Percentiles rank a stretch among this genome's conserved stretches.
These are phyloP conservation scores for Nansenia antarctica DNA, from an alignment of 2,113 vertebrate genomes.

Conservation along the genomic window DNA sequence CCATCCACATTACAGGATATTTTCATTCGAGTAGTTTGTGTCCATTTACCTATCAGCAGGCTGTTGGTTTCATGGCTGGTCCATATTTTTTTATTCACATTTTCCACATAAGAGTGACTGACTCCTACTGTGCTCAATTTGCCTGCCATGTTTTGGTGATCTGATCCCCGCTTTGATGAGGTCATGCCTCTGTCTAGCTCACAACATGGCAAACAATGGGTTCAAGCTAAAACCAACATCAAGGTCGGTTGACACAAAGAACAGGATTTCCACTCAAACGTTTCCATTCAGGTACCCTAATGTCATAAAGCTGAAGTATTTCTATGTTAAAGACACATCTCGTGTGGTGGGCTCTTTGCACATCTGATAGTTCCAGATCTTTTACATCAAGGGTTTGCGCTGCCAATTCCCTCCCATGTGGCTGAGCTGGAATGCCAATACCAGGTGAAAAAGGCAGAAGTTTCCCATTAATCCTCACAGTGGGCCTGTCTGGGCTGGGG, in stretches of 20 bases:
- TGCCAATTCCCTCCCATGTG: conserved; percentile 18
- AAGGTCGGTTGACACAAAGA: conserved; percentile 32
- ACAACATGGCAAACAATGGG: conserved; percentile 26
- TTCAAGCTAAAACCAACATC: conserved; percentile 30
- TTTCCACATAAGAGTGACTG: neutral
- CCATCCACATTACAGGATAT: neutral
- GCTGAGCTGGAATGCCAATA: conserved; percentile 20
- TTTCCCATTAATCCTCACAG: conserved; percentile 43
- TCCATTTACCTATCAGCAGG: conserved; percentile 38
- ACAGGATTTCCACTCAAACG: conserved; percentile 18
- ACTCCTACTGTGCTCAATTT: conserved; percentile 33
- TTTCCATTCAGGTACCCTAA: conserved; percentile 20
- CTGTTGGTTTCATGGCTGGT: conserved; percentile 20
- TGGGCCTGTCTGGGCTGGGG: conserved; percentile 17
- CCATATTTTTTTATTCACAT: conserved; percentile 21
- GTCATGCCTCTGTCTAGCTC: conserved; percentile 39
- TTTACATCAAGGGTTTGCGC: conserved; percentile 16
- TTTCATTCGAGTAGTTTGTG: conserved; percentile 8
- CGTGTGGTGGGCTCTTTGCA: conserved; percentile 3
- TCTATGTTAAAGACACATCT: conserved; percentile 4
- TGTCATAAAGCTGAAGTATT: conserved; percentile 14
- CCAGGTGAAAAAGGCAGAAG: conserved; percentile 36
- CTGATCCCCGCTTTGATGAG: conserved; percentile 20
- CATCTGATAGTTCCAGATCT: conserved; percentile 24
- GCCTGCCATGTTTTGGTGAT: conserved; percentile 45